Conservation (phyloP, 2,797 vertebrate species). For the Sebastes cheni region DNA sequence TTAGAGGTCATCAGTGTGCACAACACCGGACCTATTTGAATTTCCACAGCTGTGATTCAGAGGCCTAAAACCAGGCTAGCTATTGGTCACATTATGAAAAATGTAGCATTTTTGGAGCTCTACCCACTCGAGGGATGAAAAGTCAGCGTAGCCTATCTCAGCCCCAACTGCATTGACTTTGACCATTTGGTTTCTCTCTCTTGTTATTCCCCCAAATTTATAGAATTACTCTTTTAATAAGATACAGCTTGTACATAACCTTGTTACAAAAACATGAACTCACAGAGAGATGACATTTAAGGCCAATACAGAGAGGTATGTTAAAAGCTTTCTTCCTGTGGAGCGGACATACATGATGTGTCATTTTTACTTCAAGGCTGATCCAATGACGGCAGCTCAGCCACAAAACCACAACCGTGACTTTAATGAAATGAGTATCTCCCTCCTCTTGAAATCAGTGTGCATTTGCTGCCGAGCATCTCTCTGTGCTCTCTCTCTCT, state of each 20-base stretch:
- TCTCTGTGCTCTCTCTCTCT: constrained; percentile 5
- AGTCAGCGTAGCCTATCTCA: not conserved
- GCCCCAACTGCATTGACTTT: not conserved
- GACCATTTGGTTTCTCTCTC: not conserved
- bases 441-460: constrained; percentile 3
- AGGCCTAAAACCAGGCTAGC: not conserved
- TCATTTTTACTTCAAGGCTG: constrained; percentile 12
- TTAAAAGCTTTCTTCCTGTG: not conserved
- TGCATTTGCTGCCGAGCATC: constrained; percentile 34
- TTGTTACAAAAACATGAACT: not conserved
- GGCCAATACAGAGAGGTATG: not conserved
- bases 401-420: not conserved
- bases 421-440: constrained; percentile 9
- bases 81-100: not conserved
- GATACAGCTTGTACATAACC: not conserved
- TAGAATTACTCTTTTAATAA: not conserved
- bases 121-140: not conserved
- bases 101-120: not conserved
- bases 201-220: not conserved
- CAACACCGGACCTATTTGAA: not conserved
- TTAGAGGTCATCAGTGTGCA: not conserved
- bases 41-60: not conserved
- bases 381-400: constrained; percentile 11
- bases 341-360: not conserved
- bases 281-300: not conserved